A percentile compares a stretch with the other conserved stretches of the same genome.
Evolutionary conservation across 2,113 vertebrate genomes (phyloP).

Genomic region (Isichthys henryi): DNA sequence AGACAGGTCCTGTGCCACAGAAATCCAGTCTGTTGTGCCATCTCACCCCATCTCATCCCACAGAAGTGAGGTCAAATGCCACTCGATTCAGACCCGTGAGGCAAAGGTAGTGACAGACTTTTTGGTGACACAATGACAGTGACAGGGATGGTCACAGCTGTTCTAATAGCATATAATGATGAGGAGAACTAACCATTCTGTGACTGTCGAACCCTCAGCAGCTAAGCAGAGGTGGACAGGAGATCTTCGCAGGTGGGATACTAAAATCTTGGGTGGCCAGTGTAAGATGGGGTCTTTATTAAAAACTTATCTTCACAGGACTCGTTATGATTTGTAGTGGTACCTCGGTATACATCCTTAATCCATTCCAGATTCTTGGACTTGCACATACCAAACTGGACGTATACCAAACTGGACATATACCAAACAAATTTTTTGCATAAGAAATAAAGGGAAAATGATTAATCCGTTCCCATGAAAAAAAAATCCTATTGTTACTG

Average conservation of each 20-base stretch:
- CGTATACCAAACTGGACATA: too few relatives aligned
- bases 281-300: not conserved
- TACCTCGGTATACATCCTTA: too few relatives aligned
- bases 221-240: not conserved
- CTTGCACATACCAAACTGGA: too few relatives aligned
- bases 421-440: too few relatives aligned
- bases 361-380: too few relatives aligned
- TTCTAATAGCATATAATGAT: not conserved
- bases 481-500: too few relatives aligned
- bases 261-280: not conserved
- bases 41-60: not conserved
- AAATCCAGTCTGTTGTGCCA: not conserved
- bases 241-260: not conserved
- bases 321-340: not conserved
- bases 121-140: not conserved
- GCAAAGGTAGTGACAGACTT: not conserved
- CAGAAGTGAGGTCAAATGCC: not conserved
- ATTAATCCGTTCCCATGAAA: too few relatives aligned
- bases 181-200: not conserved
- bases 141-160: not conserved
- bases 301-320: not conserved
- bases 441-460: too few relatives aligned
- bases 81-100: not conserved
- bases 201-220: not conserved
- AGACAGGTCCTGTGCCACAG: not conserved